Base-by-base conservation (phyloP, 2,113 vertebrate species). In the Pitta sordida region DNA sequence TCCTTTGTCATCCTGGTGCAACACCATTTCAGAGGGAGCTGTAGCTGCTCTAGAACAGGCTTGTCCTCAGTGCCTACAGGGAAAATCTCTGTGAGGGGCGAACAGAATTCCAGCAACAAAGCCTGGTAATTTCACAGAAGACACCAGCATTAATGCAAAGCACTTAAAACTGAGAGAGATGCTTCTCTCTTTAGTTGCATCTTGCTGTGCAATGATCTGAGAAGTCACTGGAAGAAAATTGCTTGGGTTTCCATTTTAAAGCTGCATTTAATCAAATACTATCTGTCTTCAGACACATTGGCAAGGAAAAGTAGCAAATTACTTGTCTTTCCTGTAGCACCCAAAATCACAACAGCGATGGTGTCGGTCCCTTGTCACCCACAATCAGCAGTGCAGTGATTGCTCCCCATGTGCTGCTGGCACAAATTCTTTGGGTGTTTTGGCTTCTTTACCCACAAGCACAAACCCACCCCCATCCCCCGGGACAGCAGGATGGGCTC, bases 241-340 rank as follows among this genome's bases (percentile, higher is more conserved):
- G 94, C 93, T 96, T 88, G 80, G 82, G 86, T 97, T 97, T 97
- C 94, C 90, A 71, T 95, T 96, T 93, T 86, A 95, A 88, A 96
- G 92, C 95, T 76, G 94, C 83, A 81, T 90, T 96, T 96, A 93
- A 87, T 83, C 93, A 94, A 96, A 95, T 62, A 41, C 86, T 39
- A 92, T 86, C 85, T 23, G 48, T 96, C 94, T 93, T 88, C 91
- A 68, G 86, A 55, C 71, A 74, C 32, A 69, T 0, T 30, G 91
- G 83, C 60, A 63, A 81, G 51, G 43, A 55, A 75, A 86, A 93
- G 23, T 7, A 91, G 91, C 71, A n/a, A 68, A 92, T 52, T 23
- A 55, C 37, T 59, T 78, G 81, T 69, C 90, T 83, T 55, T 91
- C 88, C 93, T 80, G 44, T 15, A 71, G 79, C 68, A 91, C 62